Conservation (phyloP, 2,797 vertebrate genomes). For the Adelosebastes latens region DNA sequence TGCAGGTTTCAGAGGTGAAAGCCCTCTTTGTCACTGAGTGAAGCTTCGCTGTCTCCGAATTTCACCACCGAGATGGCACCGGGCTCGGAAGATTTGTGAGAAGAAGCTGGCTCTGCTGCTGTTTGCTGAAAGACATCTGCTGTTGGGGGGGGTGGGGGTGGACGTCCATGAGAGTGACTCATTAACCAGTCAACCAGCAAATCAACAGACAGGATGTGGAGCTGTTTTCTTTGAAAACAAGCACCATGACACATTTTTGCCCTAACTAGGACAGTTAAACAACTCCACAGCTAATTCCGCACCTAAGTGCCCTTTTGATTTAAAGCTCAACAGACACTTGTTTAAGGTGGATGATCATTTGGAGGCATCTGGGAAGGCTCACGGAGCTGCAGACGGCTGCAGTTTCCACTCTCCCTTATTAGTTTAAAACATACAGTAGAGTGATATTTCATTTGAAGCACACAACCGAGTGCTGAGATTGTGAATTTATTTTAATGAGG, state of each 20-base stretch:
- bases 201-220: conserved; percentile 63
- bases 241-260: conserved; percentile 52
- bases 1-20: conserved; percentile 65
- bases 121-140: conserved; percentile 68
- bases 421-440: conserved; percentile 14
- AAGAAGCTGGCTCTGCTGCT: conserved; percentile 32
- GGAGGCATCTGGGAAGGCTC: conserved; percentile 50
- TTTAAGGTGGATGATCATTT: conserved; percentile 54
- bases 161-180: conserved; percentile 61
- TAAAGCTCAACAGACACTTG: conserved; percentile 59
- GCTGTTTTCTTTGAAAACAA: conserved; percentile 76
- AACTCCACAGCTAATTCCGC: conserved; percentile 14
- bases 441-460: conserved; percentile 39
- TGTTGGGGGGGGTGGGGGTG: conserved; percentile 12
- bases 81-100: conserved; percentile 60
- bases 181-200: conserved; percentile 58
- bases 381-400: conserved; percentile 25
- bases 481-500: conserved; percentile 47
- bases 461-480: conserved; percentile 9
- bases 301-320: conserved; percentile 56
- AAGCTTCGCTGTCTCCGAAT: conserved; percentile 48
- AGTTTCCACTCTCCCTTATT: conserved; percentile 54
- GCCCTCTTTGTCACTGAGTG: conserved; percentile 69
- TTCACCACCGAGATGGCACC: conserved; percentile 60
- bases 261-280: conserved; percentile 33